A percentile compares a stretch with the other conserved stretches of the same genome.
These are phyloP conservation scores for Microtus obscurus DNA, from an alignment of 2,797 vertebrate species.

Conservation along the genomic window DNA sequence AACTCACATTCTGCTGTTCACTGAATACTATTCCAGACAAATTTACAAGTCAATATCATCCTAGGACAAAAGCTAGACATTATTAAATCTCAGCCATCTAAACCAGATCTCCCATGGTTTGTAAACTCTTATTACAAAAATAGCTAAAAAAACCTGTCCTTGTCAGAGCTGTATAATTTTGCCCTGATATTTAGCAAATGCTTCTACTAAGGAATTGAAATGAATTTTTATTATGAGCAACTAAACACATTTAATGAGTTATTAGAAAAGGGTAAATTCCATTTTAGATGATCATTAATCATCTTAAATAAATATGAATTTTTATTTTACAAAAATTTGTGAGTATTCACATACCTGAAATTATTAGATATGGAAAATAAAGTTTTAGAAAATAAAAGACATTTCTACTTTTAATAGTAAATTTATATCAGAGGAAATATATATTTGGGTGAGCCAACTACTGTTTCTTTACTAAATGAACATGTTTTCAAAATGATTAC, in stretches of 20 bases:
- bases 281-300: neutral
- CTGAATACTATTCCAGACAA: neutral
- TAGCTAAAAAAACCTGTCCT: neutral
- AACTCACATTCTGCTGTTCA: neutral
- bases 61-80: neutral
- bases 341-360: neutral
- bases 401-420: neutral
- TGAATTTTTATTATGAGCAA: neutral
- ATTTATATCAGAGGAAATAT: neutral
- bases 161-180: neutral
- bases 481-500: neutral
- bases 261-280: neutral
- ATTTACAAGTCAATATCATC: neutral
- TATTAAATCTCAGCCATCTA: neutral
- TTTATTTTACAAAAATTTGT: neutral
- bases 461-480: neutral
- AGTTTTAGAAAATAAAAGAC: slow-evolving; percentile 7
- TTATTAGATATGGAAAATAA: neutral
- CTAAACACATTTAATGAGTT: neutral
- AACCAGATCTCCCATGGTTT: slow-evolving; percentile 1
- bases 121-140: slow-evolving; percentile 18
- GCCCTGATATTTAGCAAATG: neutral
- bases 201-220: neutral
- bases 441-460: neutral
- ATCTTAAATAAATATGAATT: neutral